A percentile compares a stretch with the other conserved stretches of the same genome.
phyloP scores from a whole-genome alignment of 2,888 invertebrate genomes.

The Dermolepida albohirtum region DNA sequence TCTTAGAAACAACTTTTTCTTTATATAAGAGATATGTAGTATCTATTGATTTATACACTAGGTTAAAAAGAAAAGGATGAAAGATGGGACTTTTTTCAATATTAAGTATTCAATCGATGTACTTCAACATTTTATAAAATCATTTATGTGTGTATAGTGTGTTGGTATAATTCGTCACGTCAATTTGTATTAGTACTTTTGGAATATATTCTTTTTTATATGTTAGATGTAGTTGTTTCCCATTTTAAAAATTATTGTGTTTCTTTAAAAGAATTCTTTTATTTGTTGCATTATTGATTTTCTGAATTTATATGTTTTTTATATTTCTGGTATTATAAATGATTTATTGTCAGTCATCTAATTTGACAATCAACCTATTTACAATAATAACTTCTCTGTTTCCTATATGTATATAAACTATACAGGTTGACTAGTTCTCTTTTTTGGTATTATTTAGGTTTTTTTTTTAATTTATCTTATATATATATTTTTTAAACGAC shows the following conservation, averaged over 20 bases:
- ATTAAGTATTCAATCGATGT: slow-evolving; percentile 35
- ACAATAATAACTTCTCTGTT: slow-evolving; percentile 47
- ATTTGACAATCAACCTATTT: slow-evolving; percentile 58
- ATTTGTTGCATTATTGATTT: slow-evolving; percentile 32
- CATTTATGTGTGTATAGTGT: slow-evolving; percentile 18
- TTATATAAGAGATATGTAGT: slow-evolving; percentile 60
- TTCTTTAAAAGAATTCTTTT: slow-evolving; percentile 16
- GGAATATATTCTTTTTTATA: slow-evolving; percentile 2
- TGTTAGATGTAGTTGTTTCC: slow-evolving; percentile 5
- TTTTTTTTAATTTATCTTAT: slow-evolving; percentile 23
- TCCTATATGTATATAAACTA: slow-evolving; percentile 48
- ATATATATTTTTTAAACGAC: slow-evolving; percentile 60
- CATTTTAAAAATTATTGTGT: slow-evolving; percentile 28
- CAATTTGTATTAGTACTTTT: slow-evolving; percentile 13
- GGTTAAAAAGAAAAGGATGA: slow-evolving; percentile 17
- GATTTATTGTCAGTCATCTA: slow-evolving; percentile 64
- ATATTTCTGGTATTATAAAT: slow-evolving; percentile 46
- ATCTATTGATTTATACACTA: slow-evolving; percentile 56
- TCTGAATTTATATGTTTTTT: slow-evolving; percentile 36
- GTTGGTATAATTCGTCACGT: slow-evolving; percentile 7
- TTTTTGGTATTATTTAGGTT: slow-evolving; percentile 38
- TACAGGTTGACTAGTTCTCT: slow-evolving; percentile 48
- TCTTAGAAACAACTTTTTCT: slow-evolving; percentile 40
- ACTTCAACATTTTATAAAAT: slow-evolving; percentile 23
- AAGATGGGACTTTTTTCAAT: slow-evolving; percentile 11